These are phyloP conservation scores for Blennius ocellaris DNA, from an alignment of 2,113 vertebrate species.

Conservation along the genomic window DNA sequence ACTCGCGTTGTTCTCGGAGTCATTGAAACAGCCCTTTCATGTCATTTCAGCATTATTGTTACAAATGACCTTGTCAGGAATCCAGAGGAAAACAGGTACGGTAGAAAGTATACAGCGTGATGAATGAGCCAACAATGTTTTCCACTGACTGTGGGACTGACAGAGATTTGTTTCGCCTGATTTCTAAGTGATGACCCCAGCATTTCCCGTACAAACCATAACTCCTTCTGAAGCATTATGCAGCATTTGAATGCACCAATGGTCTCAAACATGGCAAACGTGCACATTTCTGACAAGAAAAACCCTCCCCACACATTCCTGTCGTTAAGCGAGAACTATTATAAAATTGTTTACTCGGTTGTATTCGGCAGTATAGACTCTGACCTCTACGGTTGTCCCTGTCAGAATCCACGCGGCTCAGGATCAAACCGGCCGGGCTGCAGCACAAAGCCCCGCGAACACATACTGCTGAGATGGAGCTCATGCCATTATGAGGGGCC, in stretches of 20 bases:
- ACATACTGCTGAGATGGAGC: not conserved
- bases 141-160: constrained; percentile 57
- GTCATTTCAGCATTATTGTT: too few relatives aligned
- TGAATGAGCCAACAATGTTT: constrained; percentile 60
- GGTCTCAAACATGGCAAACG: constrained; percentile 19
- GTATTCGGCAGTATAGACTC: constrained; percentile 7
- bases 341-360: constrained; percentile 35
- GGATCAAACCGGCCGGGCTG: not conserved
- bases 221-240: constrained; percentile 20
- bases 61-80: not conserved
- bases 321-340: constrained; percentile 12
- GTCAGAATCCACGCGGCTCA: constrained; percentile 24
- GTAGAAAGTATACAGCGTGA: constrained; percentile 39
- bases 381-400: not conserved
- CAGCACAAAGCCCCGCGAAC: constrained; percentile 1
- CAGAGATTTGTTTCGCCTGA: constrained; percentile 60
- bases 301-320: not conserved
- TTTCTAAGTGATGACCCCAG: constrained; percentile 51
- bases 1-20: too few relatives aligned
- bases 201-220: constrained; percentile 26
- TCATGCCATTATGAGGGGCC: constrained; percentile 11
- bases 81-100: not conserved
- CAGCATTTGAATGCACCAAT: not conserved
- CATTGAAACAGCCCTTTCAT: too few relatives aligned
- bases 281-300: constrained; percentile 14